A percentile compares a stretch with the other conserved stretches of the same genome.
Evolutionary conservation across 2,797 vertebrate genomes (phyloP).

Genomic region (Lycodopsis pacificus): DNA sequence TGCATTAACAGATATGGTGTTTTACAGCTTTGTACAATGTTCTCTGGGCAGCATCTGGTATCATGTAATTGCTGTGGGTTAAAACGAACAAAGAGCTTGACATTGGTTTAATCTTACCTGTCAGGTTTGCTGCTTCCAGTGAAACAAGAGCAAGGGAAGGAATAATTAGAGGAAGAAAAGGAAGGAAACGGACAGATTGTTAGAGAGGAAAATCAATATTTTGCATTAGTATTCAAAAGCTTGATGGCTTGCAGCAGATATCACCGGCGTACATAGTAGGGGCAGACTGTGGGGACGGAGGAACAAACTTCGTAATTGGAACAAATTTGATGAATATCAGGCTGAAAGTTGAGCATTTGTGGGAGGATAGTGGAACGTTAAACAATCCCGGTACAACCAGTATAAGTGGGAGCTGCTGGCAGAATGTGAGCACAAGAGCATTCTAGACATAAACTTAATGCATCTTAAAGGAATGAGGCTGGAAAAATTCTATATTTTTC

Average conservation of each 20-base stretch:
- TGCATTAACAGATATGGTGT: slow-evolving; percentile 44
- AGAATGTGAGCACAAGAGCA: slow-evolving; percentile 1
- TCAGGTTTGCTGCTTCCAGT: slow-evolving; percentile 92
- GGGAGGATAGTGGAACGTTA: slow-evolving; percentile 13
- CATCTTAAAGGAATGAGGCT: neutral
- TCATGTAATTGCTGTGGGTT: slow-evolving; percentile 61
- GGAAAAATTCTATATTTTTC: neutral
- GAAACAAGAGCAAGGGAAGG: slow-evolving; percentile 63
- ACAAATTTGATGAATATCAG: slow-evolving; percentile 51
- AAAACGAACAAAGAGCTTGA: slow-evolving; percentile 70
- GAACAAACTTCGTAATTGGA: slow-evolving; percentile 54
- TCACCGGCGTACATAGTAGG: slow-evolving; percentile 50
- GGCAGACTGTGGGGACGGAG: slow-evolving; percentile 47
- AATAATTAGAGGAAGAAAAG: slow-evolving; percentile 74
- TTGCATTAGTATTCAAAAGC: slow-evolving; percentile 84
- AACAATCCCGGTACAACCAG: slow-evolving; percentile 16
- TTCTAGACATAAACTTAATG: slow-evolving; percentile 3
- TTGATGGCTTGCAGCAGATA: slow-evolving; percentile 76
- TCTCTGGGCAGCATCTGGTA: slow-evolving; percentile 27
- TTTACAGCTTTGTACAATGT: slow-evolving; percentile 41
- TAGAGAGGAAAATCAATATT: slow-evolving; percentile 80
- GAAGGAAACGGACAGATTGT: slow-evolving; percentile 78
- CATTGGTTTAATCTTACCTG: slow-evolving; percentile 88
- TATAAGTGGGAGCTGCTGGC: slow-evolving; percentile 25
- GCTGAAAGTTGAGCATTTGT: slow-evolving; percentile 41